These are phyloP conservation scores for Anagyrus pseudococci DNA, from an alignment of 2,888 invertebrate genomes.

Conservation along the genomic window DNA sequence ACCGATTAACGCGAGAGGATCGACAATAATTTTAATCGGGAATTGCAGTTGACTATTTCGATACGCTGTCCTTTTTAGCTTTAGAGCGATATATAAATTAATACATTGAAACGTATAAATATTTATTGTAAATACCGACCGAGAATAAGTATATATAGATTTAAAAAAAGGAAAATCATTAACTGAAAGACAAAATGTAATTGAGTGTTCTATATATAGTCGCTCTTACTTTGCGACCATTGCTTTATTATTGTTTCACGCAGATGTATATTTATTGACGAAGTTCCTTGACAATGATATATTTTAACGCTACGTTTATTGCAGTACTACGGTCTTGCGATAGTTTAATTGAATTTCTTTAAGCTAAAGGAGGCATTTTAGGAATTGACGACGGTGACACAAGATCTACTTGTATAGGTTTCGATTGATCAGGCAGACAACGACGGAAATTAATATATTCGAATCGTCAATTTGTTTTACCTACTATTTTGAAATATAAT, in stretches of 20 bases:
- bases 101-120: too few relatives aligned
- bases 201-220: too few relatives aligned
- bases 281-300: slow-evolving; percentile 17
- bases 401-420: too few relatives aligned
- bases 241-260: slow-evolving; percentile 12
- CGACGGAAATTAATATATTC: too few relatives aligned
- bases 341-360: too few relatives aligned
- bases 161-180: slow-evolving; percentile 9
- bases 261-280: slow-evolving; percentile 20
- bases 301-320: slow-evolving; percentile 6
- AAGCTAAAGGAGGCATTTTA: too few relatives aligned
- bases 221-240: slow-evolving; percentile 6
- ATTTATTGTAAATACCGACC: slow-evolving; percentile 31
- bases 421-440: too few relatives aligned
- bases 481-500: too few relatives aligned
- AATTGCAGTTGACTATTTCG: slow-evolving; percentile 20
- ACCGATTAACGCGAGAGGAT: too few relatives aligned
- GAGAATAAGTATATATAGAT: slow-evolving; percentile 24
- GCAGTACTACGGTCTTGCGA: too few relatives aligned
- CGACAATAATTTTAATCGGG: slow-evolving; percentile 33
- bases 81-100: slow-evolving; percentile 21
- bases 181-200: neutral
- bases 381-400: too few relatives aligned
- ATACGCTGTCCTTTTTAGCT: slow-evolving; percentile 27
- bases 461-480: too few relatives aligned